Base-by-base conservation (phyloP, 2,888 invertebrate genomes). In the Zaprionus lineosus region DNA sequence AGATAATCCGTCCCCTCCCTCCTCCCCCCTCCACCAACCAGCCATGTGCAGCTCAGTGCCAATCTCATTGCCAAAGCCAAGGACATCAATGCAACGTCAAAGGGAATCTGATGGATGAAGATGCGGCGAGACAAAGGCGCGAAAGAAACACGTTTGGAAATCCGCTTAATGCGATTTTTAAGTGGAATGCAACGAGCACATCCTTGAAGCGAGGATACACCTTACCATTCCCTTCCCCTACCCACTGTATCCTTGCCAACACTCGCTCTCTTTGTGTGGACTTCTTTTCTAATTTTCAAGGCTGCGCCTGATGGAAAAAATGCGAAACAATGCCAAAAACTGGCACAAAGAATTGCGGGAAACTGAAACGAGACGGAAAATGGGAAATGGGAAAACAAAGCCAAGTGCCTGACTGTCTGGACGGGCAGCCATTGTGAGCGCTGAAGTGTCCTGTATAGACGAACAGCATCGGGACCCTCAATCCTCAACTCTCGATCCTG, bases 81-180 rank as follows among this genome's bases (percentile, higher is more conserved):
- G 8, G 24, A 59, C 37, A 26, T 24, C 40, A 37, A 60, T 50
- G 64, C 28, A 47, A 34, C 31, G 28, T 24, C 24, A 4, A 26
- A 48, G 29, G n/a, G 33, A 51, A 58, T 41, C 53, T 58, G 63
- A 56, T 53, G 67, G 63, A 63, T 58, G 26, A 63, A 72, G 52
- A 71, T 56, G 67, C 44, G 61, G 34, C 48, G 14, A 44, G 55
- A 71, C 71, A 74, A 74, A 58, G 58, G 63, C 57, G 72, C 57
- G 55, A 65, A 81, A 61, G 53, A 51, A 56, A 56, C 37, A 58
- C 47, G 47, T 26, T 36, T 62, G 50, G 8, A 64, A 81, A 82
- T 62, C 68, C 64, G 71, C 52, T 57, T 82, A 82, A 82, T 82
- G 82, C 74, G 76, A 84, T 82, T 82, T 82, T 84, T 68, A 78